Evolutionary conservation across 2,797 vertebrate species (phyloP).

Genomic region (Botia almorhae): DNA sequence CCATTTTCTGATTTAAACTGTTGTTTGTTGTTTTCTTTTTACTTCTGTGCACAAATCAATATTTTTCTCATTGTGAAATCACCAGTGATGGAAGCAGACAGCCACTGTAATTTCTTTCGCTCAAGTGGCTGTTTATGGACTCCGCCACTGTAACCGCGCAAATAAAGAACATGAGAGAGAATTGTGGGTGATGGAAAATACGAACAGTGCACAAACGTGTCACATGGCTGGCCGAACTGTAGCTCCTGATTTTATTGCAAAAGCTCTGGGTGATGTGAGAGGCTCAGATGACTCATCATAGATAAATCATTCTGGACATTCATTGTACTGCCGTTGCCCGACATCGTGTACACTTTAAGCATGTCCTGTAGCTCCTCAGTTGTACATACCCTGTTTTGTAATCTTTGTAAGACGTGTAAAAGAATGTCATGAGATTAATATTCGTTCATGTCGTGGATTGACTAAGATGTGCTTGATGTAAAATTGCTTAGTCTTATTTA

Average conservation of each 20-base stretch:
- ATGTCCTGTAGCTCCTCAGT: conserved; percentile 79
- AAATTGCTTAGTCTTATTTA: conserved; percentile 73
- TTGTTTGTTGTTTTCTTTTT: conserved; percentile 45
- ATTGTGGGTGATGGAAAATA: conserved; percentile 64
- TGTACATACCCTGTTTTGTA: conserved; percentile 84
- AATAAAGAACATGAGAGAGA: conserved; percentile 57
- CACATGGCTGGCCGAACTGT: conserved; percentile 53
- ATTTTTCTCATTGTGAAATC: conserved; percentile 56
- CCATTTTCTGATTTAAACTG: conserved; percentile 61
- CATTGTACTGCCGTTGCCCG: conserved; percentile 78
- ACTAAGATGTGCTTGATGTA: conserved; percentile 74
- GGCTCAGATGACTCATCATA: conserved; percentile 47
- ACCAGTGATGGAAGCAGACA: conserved; percentile 53
- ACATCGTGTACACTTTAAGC: conserved; percentile 78
- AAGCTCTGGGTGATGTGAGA: conserved; percentile 57
- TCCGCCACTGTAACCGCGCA: conserved; percentile 71
- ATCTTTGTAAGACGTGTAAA: conserved; percentile 74
- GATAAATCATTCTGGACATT: conserved; percentile 64
- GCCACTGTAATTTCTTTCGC: conserved; percentile 61
- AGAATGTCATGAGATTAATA: conserved; percentile 66
- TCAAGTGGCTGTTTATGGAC: conserved; percentile 75
- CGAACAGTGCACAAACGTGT: conserved; percentile 64
- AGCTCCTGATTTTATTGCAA: conserved; percentile 59
- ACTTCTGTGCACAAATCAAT: conserved; percentile 65
- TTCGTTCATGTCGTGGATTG: conserved; percentile 59